phyloP scores from a whole-genome alignment of 2,797 vertebrate species.

The Sitta carolinensis region DNA sequence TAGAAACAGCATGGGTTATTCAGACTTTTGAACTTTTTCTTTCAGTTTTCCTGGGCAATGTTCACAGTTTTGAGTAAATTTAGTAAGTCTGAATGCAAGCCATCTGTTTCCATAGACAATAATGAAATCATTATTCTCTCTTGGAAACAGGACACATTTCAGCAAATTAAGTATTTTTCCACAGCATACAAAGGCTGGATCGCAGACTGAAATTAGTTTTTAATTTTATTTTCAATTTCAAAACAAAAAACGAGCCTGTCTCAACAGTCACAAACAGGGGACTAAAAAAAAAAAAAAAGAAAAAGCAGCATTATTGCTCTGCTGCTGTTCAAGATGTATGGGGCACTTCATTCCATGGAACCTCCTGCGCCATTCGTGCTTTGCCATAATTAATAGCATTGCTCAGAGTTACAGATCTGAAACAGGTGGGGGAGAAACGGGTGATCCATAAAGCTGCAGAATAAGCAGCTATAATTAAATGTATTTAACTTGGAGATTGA shows the following conservation, averaged over 20 bases:
- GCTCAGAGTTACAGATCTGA: conserved; percentile 63
- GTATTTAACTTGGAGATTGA: conserved; percentile 48
- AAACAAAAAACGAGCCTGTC: background rate
- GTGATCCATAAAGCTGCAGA: conserved; percentile 48
- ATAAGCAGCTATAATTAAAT: conserved; percentile 59
- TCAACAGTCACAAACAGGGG: background rate
- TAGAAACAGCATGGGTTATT: conserved; percentile 41
- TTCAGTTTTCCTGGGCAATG: conserved; percentile 58
- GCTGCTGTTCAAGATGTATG: background rate
- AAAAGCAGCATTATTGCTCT: background rate
- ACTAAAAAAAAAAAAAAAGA: background rate
- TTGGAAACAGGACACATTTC: conserved; percentile 50
- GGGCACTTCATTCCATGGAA: conserved; percentile 13
- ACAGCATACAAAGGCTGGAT: conserved; percentile 26
- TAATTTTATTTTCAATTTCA: conserved; percentile 29
- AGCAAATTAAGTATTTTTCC: conserved; percentile 56
- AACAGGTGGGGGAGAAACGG: conserved; percentile 47
- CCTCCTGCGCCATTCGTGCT: conserved; percentile 25
- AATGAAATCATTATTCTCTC: conserved; percentile 71
- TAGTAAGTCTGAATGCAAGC: conserved; percentile 57
- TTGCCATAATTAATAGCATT: conserved; percentile 37
- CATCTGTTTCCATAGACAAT: conserved; percentile 67
- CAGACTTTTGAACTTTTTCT: conserved; percentile 51
- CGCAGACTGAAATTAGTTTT: background rate
- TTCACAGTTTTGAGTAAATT: conserved; percentile 46